Base-by-base conservation (phyloP, 2,113 vertebrate genomes). In the Dromas ardeola region DNA sequence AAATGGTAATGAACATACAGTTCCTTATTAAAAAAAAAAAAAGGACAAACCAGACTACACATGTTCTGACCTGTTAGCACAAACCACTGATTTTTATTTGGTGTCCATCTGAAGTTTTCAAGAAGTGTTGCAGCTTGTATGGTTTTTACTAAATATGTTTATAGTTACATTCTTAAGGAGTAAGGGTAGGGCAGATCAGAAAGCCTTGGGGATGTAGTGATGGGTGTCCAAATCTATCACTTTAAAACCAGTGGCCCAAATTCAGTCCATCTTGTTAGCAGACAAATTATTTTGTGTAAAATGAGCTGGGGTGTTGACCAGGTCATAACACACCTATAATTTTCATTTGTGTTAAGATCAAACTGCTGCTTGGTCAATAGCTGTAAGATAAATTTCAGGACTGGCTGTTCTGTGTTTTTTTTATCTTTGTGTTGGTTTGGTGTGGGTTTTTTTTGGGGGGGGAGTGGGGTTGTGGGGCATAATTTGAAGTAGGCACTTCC, bases 391-490 rank as follows among this genome's bases (percentile, higher is more conserved):
- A 49, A 43, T 49, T 84, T 71, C 36, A 65, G 80, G 40, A n/a
- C 47, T 77, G 34, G 9, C 19, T 55, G 20, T 70, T 40, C 13
- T 42, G 10, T 11, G 5, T n/a, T 38, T 43, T 38, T 43, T 72
- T 91, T 42, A 29, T 27, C 12, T 49, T 70, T 70, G 49, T 14
- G 21, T 36, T 32, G 4, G 11, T 42, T 73, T 56, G 13, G 22
- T 47, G 32, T 43, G 34, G 14, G 27, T 65, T 73, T 72, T 27
- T 14, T 14, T 5, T 11, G 29, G 26, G 26, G 26, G 52, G 50
- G 15, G 27, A 4, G 16, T 15, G 27, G 0, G 4, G 2, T 49
- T 49, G 19, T 20, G 10, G 27, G 6, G 19, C 4, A 36, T 49
- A 65, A 11, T 50, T 65, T 91, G 27, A 23, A n/a, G 7, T 26